phyloP scores from a whole-genome alignment of 2,113 vertebrate genomes.

The Passer domesticus region DNA sequence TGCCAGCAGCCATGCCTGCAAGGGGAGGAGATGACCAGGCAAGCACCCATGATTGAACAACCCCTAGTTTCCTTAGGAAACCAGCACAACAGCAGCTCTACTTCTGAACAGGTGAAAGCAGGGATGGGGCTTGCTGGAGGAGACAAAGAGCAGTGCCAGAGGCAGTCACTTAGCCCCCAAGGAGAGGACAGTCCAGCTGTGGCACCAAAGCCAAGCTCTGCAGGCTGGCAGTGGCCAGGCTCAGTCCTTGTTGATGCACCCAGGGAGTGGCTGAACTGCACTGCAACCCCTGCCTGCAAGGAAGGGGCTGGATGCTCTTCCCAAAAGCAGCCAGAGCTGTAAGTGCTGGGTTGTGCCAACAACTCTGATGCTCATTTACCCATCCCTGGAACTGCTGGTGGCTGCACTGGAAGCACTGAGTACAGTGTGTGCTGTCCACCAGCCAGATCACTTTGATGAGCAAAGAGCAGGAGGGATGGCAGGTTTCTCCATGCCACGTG shows the following conservation, averaged over 20 bases:
- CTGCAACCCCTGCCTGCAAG: neutral
- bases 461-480: neutral
- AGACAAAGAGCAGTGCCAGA: neutral
- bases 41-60: neutral
- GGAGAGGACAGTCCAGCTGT: neutral
- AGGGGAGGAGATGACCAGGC: neutral
- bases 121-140: neutral
- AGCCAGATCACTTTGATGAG: neutral
- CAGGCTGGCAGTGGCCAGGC: neutral
- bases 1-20: neutral
- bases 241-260: accelerated
- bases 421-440: accelerated
- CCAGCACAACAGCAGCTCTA: neutral
- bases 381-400: neutral
- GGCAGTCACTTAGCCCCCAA: neutral
- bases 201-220: neutral
- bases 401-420: neutral
- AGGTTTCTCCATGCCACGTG: accelerated
- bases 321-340: accelerated
- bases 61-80: neutral
- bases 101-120: neutral
- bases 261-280: neutral
- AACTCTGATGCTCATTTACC: neutral
- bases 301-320: neutral
- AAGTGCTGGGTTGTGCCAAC: neutral